Evolutionary conservation across 2,888 invertebrate species (phyloP).

Genomic region (Chironomus tentans): DNA sequence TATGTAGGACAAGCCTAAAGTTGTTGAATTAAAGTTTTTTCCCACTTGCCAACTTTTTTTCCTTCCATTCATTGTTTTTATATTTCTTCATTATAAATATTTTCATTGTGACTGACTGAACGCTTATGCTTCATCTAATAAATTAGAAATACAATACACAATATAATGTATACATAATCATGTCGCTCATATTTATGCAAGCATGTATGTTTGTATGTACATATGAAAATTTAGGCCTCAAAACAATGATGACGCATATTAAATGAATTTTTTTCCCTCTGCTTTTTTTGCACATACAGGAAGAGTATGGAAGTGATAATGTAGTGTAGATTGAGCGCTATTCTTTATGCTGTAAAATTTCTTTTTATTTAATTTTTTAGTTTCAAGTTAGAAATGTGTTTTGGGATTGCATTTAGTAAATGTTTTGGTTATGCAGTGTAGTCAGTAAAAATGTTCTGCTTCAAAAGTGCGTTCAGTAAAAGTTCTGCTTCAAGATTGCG

Average conservation of each 20-base stretch:
- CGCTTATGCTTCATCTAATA: not conserved
- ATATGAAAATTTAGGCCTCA: not conserved
- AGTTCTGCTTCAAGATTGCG: too few species aligned
- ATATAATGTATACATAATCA: conserved; percentile 17
- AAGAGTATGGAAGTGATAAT: too few species aligned
- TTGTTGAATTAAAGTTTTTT: conserved; percentile 22
- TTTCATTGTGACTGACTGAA: not conserved
- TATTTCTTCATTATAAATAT: too few species aligned
- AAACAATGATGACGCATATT: conserved; percentile 19
- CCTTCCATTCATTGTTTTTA: not conserved
- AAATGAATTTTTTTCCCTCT: not conserved
- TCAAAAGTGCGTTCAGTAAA: too few species aligned
- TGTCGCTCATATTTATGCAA: conserved; percentile 10
- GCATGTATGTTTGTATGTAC: not conserved
- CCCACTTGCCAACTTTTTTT: not conserved
- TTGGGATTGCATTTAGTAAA: too few species aligned
- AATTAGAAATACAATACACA: too few species aligned
- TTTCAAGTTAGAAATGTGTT: too few species aligned
- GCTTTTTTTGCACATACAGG: not conserved
- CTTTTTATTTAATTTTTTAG: too few species aligned
- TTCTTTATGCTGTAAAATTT: too few species aligned
- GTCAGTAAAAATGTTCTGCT: too few species aligned
- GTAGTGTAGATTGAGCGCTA: too few species aligned
- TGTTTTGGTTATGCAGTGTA: too few species aligned
- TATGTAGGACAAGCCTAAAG: conserved; percentile 16